A percentile compares a stretch with the other conserved stretches of the same genome.
Evolutionary conservation across 2,797 vertebrate genomes (phyloP).

Genomic region (Yasuhikotakia modesta): DNA sequence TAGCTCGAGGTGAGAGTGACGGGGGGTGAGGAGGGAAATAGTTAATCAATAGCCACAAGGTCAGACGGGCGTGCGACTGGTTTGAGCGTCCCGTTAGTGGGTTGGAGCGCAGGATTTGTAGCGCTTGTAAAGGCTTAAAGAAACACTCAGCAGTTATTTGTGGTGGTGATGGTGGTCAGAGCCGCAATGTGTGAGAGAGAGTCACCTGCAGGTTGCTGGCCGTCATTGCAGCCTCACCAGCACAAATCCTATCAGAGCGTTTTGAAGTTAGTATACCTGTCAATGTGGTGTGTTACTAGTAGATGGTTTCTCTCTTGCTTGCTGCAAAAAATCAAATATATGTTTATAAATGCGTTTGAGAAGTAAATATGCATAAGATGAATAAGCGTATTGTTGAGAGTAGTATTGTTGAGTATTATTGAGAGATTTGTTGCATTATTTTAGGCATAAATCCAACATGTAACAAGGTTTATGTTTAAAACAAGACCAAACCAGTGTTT

Average conservation of each 20-base stretch:
- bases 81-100: slow-evolving; percentile 76
- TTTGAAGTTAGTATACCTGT: background rate
- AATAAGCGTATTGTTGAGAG: background rate
- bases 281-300: background rate
- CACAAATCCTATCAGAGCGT: background rate
- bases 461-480: too few relatives aligned
- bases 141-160: slow-evolving; percentile 69
- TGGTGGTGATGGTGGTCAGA: slow-evolving; percentile 61
- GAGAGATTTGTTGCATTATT: too few relatives aligned
- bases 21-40: slow-evolving; percentile 67
- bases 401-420: too few relatives aligned
- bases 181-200: slow-evolving; percentile 76
- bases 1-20: slow-evolving; percentile 68
- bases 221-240: slow-evolving; percentile 62
- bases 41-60: slow-evolving; percentile 81
- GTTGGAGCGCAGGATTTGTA: slow-evolving; percentile 81
- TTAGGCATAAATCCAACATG: background rate
- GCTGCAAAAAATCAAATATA: background rate
- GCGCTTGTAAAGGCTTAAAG: slow-evolving; percentile 84
- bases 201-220: slow-evolving; percentile 83
- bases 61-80: slow-evolving; percentile 69
- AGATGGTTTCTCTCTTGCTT: background rate
- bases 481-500: too few relatives aligned
- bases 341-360: too few relatives aligned
- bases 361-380: background rate